Percentiles rank a stretch among this genome's conserved stretches.
Conservation (phyloP, 1,140 invertebrate species). For the Trissolcus basalis region DNA sequence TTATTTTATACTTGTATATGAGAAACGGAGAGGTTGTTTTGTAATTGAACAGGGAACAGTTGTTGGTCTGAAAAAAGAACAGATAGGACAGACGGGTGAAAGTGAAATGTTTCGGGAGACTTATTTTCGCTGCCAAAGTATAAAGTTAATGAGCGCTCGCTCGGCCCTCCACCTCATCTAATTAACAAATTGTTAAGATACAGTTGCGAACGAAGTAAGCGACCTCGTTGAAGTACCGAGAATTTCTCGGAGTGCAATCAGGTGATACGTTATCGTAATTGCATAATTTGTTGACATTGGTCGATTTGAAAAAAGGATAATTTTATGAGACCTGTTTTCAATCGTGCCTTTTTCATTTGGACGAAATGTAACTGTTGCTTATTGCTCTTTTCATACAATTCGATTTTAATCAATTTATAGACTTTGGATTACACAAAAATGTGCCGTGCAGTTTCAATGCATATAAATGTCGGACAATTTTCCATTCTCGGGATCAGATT, state of each 20-base stretch:
- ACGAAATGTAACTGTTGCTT: too few relatives aligned
- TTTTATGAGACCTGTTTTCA: too few relatives aligned
- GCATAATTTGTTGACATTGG: conserved; percentile 8
- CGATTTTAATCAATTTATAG: too few relatives aligned
- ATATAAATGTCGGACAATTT: too few relatives aligned
- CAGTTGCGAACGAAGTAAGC: too few relatives aligned
- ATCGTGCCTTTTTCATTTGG: too few relatives aligned
- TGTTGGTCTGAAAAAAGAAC: too few relatives aligned
- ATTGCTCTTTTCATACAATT: too few relatives aligned
- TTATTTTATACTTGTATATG: background rate
- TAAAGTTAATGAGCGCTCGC: conserved; percentile 23
- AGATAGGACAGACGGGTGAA: conserved; percentile 16
- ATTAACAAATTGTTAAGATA: too few relatives aligned
- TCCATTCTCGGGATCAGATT: too few relatives aligned
- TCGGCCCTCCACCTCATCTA: conserved; percentile 5
- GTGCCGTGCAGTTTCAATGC: too few relatives aligned
- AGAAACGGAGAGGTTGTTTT: background rate
- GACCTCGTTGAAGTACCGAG: conserved; percentile 12
- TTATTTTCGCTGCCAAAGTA: conserved; percentile 19
- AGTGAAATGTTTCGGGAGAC: conserved; percentile 26
- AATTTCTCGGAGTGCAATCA: conserved; percentile 7
- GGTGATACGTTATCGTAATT: conserved; percentile 13
- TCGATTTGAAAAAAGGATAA: background rate
- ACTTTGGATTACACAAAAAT: too few relatives aligned
- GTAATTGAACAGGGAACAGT: background rate